Base-by-base conservation (phyloP, 1,140 invertebrate genomes). In the Mycetomoellerius zeteki region DNA sequence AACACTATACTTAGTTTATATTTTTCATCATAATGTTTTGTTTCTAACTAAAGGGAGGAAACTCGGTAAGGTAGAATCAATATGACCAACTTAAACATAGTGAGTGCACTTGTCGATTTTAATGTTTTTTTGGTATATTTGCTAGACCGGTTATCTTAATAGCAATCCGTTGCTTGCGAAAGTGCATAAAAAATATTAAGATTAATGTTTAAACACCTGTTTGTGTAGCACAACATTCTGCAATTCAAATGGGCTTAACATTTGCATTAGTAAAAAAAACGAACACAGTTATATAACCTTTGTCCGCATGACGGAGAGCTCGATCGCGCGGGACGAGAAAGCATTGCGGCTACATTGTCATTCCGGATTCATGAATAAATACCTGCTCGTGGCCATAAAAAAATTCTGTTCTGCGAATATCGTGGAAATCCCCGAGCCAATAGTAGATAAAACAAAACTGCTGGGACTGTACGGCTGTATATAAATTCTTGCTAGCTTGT, bases 281-380 rank as follows among this genome's bases (percentile, higher is more conserved):
- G 14, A 33, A 75, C n/a, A 58, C 2, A 62, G 75, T 47, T 88
- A 30, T 77, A 78, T 86, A 78, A 78, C 77, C 73, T 86, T 88
- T 21, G 27, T 71, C 33, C 33, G 81, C 65, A n/a, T 78, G 21
- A 56, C 54, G 30, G 3, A 12, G 21, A 19, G 56, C 60, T 82
- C 75, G 84, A 91, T 91, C 84, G 72, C 64, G 43, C 43, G 72
- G 60, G 85, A 84, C 86, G 89, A 77, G 77, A 88, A 33, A 62
- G 75, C 87, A 56, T 75, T 78, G 89, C 27, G 58, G 87, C 37
- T 78, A 54, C 87, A 85, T 75, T 72, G 89, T 90, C 80, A 91
- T 91, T 90, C 86, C 54, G 71, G 86, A 91, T 90, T 91, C 90
- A 91, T 90, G 87, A 91, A 91, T 91, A 91, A 91, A 91, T 88